Base-by-base conservation (phyloP, 2,888 invertebrate species). In the Leptinotarsa rubiginosa region DNA sequence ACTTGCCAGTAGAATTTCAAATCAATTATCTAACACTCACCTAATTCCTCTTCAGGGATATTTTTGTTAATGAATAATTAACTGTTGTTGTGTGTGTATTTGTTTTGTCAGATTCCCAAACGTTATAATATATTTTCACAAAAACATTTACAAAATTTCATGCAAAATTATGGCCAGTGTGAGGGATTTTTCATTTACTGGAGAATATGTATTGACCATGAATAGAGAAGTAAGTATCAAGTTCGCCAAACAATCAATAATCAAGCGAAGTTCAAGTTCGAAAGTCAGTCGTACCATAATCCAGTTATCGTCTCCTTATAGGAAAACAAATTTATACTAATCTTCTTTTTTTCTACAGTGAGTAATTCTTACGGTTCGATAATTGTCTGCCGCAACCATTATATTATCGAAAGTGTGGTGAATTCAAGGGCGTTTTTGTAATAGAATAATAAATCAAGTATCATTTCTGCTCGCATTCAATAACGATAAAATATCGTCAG, bases 381-480 rank as follows among this genome's bases (percentile, higher is more conserved):
- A 31, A 62, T 62, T 31, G 41, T 62, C 22, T 62, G 31, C 18
- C 62, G 12, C 10, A 62, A 41, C 12, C 12, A 41, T 41, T 41
- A 22, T 15, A 59, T 59, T 62, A 62, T 62, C 62, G 62, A 62
- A 41, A 62, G 62, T 62, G 41, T 62, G 62, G 62, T 62, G 16
- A 62, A 62, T 62, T 62, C 62, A 62, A 62, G 62, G 62, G 62
- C 62, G 18, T 41, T 16, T n/a, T 62, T 41, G 59, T 62, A 62
- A 62, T 62, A 31, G 31, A 62, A 31, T 31, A 62, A n/a, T 62
- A 41, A n/a, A 62, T 62, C 62, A 2, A 31, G 31, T 62, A 25
- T 31, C 13, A 4, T 62, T 25, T 62, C 62, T n/a, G 25, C 16
- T 31, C 41, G 41, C 41, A 4, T 62, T 62, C 22, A n/a, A 62